Percentiles rank a stretch among this genome's conserved stretches.
These are phyloP conservation scores for Trichopria drosophilae DNA, from an alignment of 2,888 invertebrate genomes.

Conservation along the genomic window DNA sequence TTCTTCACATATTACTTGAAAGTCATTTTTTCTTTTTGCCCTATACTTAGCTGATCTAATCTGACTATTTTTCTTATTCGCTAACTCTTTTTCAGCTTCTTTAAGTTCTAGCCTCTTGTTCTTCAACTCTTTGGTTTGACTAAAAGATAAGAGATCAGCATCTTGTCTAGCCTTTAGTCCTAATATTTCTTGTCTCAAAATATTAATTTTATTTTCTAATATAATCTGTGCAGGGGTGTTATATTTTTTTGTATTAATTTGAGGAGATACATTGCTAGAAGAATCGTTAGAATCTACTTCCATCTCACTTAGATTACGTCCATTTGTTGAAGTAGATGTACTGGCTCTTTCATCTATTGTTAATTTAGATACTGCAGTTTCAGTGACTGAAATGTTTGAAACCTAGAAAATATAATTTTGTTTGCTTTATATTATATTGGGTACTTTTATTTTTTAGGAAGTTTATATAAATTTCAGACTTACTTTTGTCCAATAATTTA, in stretches of 20 bases:
- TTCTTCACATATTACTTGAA: conserved; percentile 8
- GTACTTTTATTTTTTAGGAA: not conserved
- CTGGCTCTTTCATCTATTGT: not conserved
- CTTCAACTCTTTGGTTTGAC: not conserved
- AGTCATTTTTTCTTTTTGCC: conserved; percentile 4
- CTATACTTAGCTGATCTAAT: conserved; percentile 11
- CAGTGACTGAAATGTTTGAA: not conserved
- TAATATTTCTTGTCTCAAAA: conserved; percentile 3
- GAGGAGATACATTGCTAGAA: not conserved
- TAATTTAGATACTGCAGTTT: not conserved
- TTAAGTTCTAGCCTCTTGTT: conserved; percentile 3
- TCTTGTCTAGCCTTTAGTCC: conserved; percentile 2
- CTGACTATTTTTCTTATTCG: not conserved
- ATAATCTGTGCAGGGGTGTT: not conserved
- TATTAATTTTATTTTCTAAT: conserved; percentile 1
- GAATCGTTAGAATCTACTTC: not conserved
- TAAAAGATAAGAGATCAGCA: not conserved
- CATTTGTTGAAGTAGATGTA: conserved; percentile 2
- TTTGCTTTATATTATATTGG: not conserved
- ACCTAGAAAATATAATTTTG: not conserved
- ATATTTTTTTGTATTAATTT: not conserved
- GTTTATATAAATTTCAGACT: not conserved
- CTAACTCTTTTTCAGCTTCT: conserved; percentile 1
- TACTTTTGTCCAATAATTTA: conserved; percentile 1
- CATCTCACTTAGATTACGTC: not conserved